Percentiles rank a stretch among this genome's conserved stretches.
phyloP scores from a whole-genome alignment of 2,797 vertebrate genomes.

The Crocodylus rhombifer region DNA sequence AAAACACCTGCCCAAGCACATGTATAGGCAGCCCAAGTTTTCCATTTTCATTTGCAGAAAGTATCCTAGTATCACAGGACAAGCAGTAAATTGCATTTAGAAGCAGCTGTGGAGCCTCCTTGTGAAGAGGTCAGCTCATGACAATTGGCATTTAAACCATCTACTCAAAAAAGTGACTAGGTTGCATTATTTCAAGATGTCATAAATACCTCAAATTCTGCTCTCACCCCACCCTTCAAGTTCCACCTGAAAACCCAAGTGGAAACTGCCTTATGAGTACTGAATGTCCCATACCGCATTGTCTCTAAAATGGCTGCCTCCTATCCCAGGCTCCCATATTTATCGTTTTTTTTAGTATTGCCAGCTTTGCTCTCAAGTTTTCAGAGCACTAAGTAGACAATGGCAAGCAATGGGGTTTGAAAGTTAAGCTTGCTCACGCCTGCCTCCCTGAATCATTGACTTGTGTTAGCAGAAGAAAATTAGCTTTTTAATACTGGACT shows the following conservation, averaged over 20 bases:
- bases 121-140: neutral
- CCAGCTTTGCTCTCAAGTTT: neutral
- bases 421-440: neutral
- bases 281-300: rapidly evolving
- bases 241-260: neutral
- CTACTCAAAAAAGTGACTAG: neutral
- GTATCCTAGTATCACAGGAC: neutral
- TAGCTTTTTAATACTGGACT: neutral
- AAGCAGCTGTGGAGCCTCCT: neutral
- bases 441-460: neutral
- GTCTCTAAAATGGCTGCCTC: neutral
- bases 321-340: neutral
- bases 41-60: too few species aligned
- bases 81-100: neutral
- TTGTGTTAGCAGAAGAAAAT: neutral
- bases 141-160: neutral
- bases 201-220: neutral
- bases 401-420: neutral
- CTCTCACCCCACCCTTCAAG: neutral
- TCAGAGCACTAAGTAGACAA: neutral
- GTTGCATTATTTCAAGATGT: neutral
- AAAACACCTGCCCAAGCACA: too few species aligned
- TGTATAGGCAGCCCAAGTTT: too few species aligned
- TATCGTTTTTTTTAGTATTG: too few species aligned
- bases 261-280: neutral